Evolutionary conservation across 2,888 invertebrate species (phyloP).

Genomic region (Chloroclysta siterata): DNA sequence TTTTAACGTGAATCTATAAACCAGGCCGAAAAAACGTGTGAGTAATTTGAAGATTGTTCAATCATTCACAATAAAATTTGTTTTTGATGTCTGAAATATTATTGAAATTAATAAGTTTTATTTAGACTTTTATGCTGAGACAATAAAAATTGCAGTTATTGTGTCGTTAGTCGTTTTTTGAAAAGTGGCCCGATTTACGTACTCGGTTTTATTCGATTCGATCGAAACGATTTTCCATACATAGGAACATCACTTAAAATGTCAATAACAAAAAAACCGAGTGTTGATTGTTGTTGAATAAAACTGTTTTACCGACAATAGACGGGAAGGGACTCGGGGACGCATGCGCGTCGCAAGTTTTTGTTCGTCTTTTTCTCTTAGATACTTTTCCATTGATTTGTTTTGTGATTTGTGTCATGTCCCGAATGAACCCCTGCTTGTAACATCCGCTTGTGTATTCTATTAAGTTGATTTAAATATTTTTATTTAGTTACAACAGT

Average conservation of each 20-base stretch:
- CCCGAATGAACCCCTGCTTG: slow-evolving; percentile 70
- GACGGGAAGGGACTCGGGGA: slow-evolving; percentile 30
- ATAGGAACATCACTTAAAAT: slow-evolving; percentile 50
- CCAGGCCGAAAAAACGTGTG: too few species aligned
- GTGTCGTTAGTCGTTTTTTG: too few species aligned
- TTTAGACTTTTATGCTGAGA: too few species aligned
- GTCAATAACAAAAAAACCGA: slow-evolving; percentile 48
- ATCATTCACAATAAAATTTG: too few species aligned
- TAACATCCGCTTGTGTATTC: slow-evolving; percentile 76
- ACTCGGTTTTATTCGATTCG: too few species aligned
- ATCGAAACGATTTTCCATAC: not conserved
- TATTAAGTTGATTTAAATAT: slow-evolving; percentile 65
- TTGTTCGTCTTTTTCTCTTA: slow-evolving; percentile 50
- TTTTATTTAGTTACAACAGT: slow-evolving; percentile 53
- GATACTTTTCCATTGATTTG: slow-evolving; percentile 80
- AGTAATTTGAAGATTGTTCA: too few species aligned
- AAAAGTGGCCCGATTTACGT: too few species aligned
- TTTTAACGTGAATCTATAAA: too few species aligned
- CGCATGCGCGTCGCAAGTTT: slow-evolving; percentile 77
- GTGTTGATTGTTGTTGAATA: slow-evolving; percentile 12
- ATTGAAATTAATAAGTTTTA: too few species aligned
- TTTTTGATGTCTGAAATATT: too few species aligned
- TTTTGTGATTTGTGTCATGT: slow-evolving; percentile 81
- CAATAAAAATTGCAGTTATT: too few species aligned
- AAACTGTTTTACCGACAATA: slow-evolving; percentile 69